Conservation (phyloP, 2,888 invertebrate species). For the Dichetophora obliterata region DNA sequence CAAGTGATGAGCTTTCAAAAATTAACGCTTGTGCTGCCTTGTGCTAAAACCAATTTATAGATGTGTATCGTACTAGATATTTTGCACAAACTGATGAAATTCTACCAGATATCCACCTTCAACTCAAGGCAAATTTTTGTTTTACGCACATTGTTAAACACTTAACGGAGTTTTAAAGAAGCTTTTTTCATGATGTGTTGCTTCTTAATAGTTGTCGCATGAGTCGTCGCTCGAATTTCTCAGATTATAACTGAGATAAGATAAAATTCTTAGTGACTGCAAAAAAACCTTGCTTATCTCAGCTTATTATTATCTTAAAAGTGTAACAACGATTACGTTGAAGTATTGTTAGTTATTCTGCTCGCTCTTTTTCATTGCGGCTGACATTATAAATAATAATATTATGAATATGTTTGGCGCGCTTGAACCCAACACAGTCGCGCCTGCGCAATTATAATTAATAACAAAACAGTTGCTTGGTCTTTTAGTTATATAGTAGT, state of each 20-base stretch:
- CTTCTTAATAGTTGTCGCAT: background rate
- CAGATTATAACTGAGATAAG: background rate
- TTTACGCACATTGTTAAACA: too few species aligned
- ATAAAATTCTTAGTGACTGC: conserved; percentile 1
- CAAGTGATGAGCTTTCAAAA: conserved; percentile 63
- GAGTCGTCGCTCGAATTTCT: background rate
- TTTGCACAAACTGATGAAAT: background rate
- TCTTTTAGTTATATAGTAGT: background rate
- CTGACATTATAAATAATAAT: background rate
- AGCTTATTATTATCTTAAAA: conserved; percentile 4
- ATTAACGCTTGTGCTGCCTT: conserved; percentile 20
- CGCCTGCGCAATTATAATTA: conserved; percentile 24
- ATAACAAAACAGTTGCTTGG: conserved; percentile 6
- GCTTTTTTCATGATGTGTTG: background rate
- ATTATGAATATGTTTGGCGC: background rate
- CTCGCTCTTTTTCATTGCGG: background rate
- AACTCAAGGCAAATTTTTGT: background rate
- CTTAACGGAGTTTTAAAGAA: background rate
- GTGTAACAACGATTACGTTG: background rate
- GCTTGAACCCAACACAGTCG: background rate
- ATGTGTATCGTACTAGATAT: too few species aligned
- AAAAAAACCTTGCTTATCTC: background rate
- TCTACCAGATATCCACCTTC: background rate
- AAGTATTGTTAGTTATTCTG: background rate
- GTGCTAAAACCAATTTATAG: too few species aligned